These are phyloP conservation scores for Paraescarpia echinospica DNA, from an alignment of 1,140 invertebrate species.

Conservation along the genomic window DNA sequence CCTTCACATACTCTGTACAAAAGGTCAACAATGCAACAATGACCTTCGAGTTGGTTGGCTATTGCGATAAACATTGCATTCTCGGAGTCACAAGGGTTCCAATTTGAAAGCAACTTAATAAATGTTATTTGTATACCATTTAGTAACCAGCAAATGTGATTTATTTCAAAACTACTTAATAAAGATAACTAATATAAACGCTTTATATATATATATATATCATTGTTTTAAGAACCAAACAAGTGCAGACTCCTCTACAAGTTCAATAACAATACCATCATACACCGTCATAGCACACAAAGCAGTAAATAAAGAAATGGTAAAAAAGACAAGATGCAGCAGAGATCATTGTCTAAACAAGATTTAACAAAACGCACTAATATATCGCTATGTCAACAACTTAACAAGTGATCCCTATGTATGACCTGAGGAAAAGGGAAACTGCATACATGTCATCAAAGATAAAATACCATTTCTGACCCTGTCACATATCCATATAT, in stretches of 20 bases:
- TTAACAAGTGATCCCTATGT: neutral
- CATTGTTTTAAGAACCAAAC: too few species aligned
- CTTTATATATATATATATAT: too few species aligned
- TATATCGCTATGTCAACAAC: neutral
- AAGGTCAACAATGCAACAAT: neutral
- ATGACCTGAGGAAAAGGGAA: neutral
- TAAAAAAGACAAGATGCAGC: neutral
- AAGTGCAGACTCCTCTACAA: too few species aligned
- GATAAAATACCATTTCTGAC: neutral
- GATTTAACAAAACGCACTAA: neutral
- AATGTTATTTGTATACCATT: too few species aligned
- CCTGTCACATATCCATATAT: neutral
- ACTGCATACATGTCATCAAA: neutral
- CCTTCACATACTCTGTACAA: neutral
- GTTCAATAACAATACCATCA: too few species aligned
- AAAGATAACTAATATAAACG: too few species aligned
- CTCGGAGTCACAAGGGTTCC: neutral
- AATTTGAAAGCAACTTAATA: neutral
- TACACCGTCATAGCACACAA: neutral
- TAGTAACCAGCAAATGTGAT: too few species aligned
- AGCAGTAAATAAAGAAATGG: neutral
- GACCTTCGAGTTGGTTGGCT: neutral
- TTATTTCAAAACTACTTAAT: too few species aligned
- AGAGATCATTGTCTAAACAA: slow-evolving; percentile 4
- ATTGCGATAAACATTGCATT: neutral